Base-by-base conservation (phyloP, 2,888 invertebrate genomes). In the Heteromurus nitidus region DNA sequence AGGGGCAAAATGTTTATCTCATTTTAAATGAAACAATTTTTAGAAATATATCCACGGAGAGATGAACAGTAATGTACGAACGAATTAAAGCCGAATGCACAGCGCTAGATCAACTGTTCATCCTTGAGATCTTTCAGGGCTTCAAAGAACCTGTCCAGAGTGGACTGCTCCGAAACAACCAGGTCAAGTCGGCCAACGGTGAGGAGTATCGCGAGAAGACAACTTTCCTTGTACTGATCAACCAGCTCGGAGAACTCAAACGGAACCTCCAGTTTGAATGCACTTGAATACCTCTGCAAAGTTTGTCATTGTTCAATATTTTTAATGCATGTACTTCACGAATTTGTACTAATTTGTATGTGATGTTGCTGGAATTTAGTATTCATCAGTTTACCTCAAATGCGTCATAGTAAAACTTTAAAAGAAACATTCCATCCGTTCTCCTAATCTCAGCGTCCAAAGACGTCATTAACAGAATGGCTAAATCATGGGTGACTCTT, bases 401-500 rank as follows among this genome's bases (percentile, higher is more conserved):
- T 18, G 79, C 22, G 28, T 77, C 80, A 22, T 58, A 86, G 69
- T 88, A 88, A 74, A 86, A 86, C 28, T 87, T 82, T 0, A 88
- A 82, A 13, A 88, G 58, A 3, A 30, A 26, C n/a, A 68, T 20
- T 1, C 76, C 75, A 55, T 82, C 73, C 36, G 82, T 70, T 47
- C 87, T 80, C 50, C 88, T 74, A 11, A 74, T 62, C 9, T 72
- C 75, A 2, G 85, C 69, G 18, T 84, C 80, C 64, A 88, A 70
- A 7, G 87, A 87, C 0, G 88, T 85, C 26, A 87, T 72, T n/a
- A 87, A 50, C 9, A 88, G 79, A 42, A 88, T 85, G 7, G 86
- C 88, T 24, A 88, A 73, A 65, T 88, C 88, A 81, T 87, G 87
- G 28, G 86, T 86, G 42, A 86, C 88, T 80, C 82, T 82, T 42